Conservation (phyloP, 2,888 invertebrate genomes). For the Emmelina monodactyla region DNA sequence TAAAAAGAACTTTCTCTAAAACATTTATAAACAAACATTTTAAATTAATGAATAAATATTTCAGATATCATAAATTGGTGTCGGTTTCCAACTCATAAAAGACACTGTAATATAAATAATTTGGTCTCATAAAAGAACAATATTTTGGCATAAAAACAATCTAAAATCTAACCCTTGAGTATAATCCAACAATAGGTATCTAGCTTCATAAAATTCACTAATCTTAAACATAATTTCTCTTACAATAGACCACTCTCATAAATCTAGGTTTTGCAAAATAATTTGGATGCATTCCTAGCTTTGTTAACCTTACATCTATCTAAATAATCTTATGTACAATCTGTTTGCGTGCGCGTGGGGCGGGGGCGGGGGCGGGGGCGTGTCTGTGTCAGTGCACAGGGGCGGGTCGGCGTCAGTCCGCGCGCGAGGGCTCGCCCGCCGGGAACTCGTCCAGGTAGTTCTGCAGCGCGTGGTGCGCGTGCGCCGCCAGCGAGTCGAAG, state of each 20-base stretch:
- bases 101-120: constrained; percentile 26
- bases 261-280: constrained; percentile 52
- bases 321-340: constrained; percentile 61
- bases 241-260: constrained; percentile 34
- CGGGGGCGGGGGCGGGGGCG: no score
- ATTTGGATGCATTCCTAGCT: constrained; percentile 54
- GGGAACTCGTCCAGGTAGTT: constrained; percentile 47
- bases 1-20: no score
- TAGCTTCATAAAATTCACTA: constrained; percentile 1
- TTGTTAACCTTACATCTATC: constrained; percentile 46
- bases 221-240: constrained; percentile 28
- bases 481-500: constrained; percentile 42
- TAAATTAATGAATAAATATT: no score
- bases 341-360: no score
- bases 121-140: constrained; percentile 35
- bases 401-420: constrained; percentile 35
- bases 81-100: background rate
- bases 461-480: constrained; percentile 31
- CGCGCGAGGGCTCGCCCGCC: constrained; percentile 41
- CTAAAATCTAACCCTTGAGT: constrained; percentile 38
- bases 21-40: no score
- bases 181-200: constrained; percentile 31
- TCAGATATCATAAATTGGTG: no score
- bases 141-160: constrained; percentile 42
- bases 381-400: constrained; percentile 2